These are phyloP conservation scores for Allolobophora icterica DNA, from an alignment of 2,888 invertebrate species.

Conservation along the genomic window DNA sequence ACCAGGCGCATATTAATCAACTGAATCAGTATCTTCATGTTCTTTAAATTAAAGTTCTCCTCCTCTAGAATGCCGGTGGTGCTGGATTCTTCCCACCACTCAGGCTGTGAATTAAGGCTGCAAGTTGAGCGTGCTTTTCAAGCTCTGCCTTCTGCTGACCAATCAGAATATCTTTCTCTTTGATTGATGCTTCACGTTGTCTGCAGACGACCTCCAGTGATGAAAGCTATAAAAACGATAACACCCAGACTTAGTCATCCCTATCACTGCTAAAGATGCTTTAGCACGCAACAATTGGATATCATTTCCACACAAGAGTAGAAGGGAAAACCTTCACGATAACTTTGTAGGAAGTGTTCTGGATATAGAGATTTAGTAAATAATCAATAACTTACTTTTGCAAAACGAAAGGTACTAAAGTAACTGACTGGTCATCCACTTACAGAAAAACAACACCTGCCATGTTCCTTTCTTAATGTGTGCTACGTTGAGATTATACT, in stretches of 20 bases:
- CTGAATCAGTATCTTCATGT: too few species aligned
- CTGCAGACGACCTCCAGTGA: conserved; percentile 56
- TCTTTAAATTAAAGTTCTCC: not conserved
- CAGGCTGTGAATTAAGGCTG: conserved; percentile 60
- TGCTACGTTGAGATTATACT: too few species aligned
- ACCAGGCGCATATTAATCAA: not conserved
- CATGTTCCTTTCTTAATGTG: too few species aligned
- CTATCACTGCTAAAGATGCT: not conserved
- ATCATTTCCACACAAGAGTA: too few species aligned
- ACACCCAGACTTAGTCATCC: not conserved
- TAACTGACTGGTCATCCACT: too few species aligned
- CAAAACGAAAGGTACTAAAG: too few species aligned
- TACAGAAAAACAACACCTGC: too few species aligned
- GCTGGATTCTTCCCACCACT: conserved; percentile 51
- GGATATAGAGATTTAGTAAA: too few species aligned
- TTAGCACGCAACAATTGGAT: not conserved
- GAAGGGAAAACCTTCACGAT: too few species aligned
- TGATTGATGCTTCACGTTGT: conserved; percentile 53
- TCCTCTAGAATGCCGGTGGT: not conserved
- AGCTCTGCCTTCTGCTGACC: conserved; percentile 53
- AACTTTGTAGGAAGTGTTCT: too few species aligned
- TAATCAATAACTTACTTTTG: too few species aligned
- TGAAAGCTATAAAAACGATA: conserved; percentile 52
- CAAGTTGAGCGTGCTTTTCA: conserved; percentile 59
- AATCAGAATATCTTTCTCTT: conserved; percentile 50